Evolutionary conservation across 2,797 vertebrate species (phyloP).

Genomic region (Typhlichthys subterraneus): DNA sequence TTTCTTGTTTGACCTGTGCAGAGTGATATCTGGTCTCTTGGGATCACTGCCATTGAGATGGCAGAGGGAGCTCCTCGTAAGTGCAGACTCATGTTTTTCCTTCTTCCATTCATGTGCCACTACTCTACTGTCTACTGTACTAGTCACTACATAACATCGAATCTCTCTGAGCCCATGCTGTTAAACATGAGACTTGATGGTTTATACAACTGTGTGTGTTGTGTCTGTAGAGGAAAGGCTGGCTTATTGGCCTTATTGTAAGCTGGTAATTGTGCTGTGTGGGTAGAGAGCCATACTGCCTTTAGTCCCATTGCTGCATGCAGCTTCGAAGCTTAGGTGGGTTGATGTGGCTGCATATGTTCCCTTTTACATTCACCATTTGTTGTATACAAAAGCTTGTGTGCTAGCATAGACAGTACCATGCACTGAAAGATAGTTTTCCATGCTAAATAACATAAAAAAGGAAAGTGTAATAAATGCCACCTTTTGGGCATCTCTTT

Average conservation of each 20-base stretch:
- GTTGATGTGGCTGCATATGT: slow-evolving; percentile 33
- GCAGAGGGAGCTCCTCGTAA: slow-evolving; percentile 94
- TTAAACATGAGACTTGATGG: slow-evolving; percentile 1
- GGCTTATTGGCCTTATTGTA: slow-evolving; percentile 42
- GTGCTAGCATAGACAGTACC: too few species aligned
- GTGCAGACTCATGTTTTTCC: slow-evolving; percentile 48
- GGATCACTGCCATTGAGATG: slow-evolving; percentile 96
- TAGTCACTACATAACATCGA: background rate
- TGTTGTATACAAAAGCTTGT: too few species aligned
- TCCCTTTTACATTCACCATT: too few species aligned
- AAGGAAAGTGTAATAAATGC: too few species aligned
- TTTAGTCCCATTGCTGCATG: slow-evolving; percentile 9
- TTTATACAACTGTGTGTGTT: slow-evolving; percentile 42
- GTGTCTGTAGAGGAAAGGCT: slow-evolving; percentile 13
- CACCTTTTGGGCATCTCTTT: too few species aligned
- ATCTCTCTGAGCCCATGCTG: slow-evolving; percentile 10
- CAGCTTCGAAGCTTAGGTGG: slow-evolving; percentile 37
- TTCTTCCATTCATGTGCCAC: slow-evolving; percentile 6
- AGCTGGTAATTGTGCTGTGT: slow-evolving; percentile 60
- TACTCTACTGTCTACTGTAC: slow-evolving; percentile 2
- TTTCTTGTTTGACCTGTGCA: slow-evolving; percentile 58
- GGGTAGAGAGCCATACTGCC: slow-evolving; percentile 25
- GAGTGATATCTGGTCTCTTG: slow-evolving; percentile 96
- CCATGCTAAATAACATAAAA: too few species aligned
- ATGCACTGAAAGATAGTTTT: too few species aligned